These are phyloP conservation scores for Ephydatia muelleri DNA, from an alignment of 37 sponge, comb jelly and placozoan genomes.

Conservation along the genomic window DNA sequence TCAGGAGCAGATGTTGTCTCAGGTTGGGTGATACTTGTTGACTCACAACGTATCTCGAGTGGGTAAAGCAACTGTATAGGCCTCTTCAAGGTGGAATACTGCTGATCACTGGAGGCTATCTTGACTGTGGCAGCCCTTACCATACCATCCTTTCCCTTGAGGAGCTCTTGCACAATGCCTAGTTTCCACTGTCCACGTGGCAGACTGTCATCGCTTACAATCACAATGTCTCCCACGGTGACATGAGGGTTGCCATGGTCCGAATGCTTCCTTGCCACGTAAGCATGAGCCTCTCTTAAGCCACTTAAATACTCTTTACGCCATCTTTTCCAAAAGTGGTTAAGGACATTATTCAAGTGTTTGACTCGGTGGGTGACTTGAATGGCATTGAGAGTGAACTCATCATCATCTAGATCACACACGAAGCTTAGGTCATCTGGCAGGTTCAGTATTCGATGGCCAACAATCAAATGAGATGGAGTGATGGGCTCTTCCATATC, in stretches of 20 bases:
- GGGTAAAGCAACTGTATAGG: conserved; percentile 38
- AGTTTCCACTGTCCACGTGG: conserved; percentile 15
- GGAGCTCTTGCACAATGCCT: conserved; percentile 9
- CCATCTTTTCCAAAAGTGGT: conserved; percentile 28
- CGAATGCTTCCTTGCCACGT: neutral
- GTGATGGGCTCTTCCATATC: conserved; percentile 22
- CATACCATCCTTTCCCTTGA: neutral
- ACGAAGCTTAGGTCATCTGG: conserved; percentile 10
- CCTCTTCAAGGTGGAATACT: conserved; percentile 17
- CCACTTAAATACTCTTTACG: conserved; percentile 15
- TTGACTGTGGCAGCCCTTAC: conserved; percentile 2
- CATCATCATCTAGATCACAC: conserved; percentile 15
- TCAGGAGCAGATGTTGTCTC: neutral
- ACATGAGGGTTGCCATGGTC: neutral
- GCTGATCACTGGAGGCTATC: conserved; percentile 4
- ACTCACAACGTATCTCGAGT: conserved; percentile 17
- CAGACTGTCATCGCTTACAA: neutral
- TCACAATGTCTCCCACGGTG: neutral
- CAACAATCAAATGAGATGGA: conserved; percentile 20
- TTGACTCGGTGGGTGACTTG: neutral
- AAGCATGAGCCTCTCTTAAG: conserved; percentile 6
- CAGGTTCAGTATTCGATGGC: conserved; percentile 2
- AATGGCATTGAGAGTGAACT: conserved; percentile 8
- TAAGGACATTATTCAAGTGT: conserved; percentile 16
- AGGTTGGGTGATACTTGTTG: neutral